A percentile compares a stretch with the other conserved stretches of the same genome.
phyloP scores from a whole-genome alignment of 2,797 vertebrate genomes.

The Chaenodraco wilsoni region DNA sequence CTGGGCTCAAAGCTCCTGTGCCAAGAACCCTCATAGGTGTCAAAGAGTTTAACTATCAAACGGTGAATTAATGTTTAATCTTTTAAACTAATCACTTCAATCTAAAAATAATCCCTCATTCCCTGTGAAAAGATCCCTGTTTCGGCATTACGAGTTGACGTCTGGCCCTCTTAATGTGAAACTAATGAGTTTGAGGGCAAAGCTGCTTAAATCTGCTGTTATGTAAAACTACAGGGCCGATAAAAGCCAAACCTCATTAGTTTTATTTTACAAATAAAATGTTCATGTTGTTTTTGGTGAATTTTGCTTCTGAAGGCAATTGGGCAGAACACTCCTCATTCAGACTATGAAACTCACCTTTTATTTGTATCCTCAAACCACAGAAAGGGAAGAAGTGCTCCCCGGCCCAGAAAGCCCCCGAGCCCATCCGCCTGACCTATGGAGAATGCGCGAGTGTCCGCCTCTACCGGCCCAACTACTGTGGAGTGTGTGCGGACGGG shows the following conservation, averaged over 20 bases:
- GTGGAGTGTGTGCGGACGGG: constrained; percentile 74
- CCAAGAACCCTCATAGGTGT: constrained; percentile 36
- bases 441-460: constrained; percentile 78
- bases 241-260: constrained; percentile 17
- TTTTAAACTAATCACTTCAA: constrained; percentile 44
- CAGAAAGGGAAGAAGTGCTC: constrained; percentile 81
- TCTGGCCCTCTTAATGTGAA: constrained; percentile 46
- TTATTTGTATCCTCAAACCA: constrained; percentile 17
- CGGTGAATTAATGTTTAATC: constrained; percentile 45
- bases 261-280: neutral
- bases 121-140: constrained; percentile 3
- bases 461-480: constrained; percentile 80
- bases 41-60: constrained; percentile 13
- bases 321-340: neutral
- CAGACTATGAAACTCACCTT: neutral
- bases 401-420: constrained; percentile 68
- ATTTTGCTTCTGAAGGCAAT: constrained; percentile 10
- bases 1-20: constrained; percentile 34
- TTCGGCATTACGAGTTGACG: constrained; percentile 32
- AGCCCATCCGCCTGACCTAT: constrained; percentile 71
- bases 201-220: constrained; percentile 46
- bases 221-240: constrained; percentile 23
- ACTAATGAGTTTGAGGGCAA: constrained; percentile 51
- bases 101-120: constrained; percentile 38
- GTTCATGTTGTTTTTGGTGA: neutral